These are phyloP conservation scores for Sinocyclocheilus maitianheensis DNA, from an alignment of 2,113 vertebrate genomes.

Conservation along the genomic window DNA sequence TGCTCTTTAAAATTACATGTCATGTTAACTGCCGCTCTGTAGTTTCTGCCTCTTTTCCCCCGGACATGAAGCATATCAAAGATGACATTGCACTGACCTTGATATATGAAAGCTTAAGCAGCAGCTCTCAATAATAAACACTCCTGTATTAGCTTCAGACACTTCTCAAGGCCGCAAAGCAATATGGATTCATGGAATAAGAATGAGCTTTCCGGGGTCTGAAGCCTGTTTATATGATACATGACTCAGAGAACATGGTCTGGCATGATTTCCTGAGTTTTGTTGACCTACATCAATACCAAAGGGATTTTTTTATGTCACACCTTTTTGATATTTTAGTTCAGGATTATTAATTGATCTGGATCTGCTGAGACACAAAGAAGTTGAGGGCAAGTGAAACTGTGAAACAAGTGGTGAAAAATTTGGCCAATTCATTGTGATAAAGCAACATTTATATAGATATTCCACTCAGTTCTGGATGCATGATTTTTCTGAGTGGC, in stretches of 20 bases:
- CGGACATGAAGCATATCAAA: slow-evolving; percentile 22
- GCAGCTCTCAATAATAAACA: slow-evolving; percentile 37
- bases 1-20: neutral
- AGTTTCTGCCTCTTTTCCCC: neutral
- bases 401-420: too few species aligned
- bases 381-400: neutral
- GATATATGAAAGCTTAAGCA: slow-evolving; percentile 38
- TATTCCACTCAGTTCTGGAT: neutral
- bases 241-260: neutral
- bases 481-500: neutral
- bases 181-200: slow-evolving; percentile 13
- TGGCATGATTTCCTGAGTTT: neutral
- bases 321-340: neutral
- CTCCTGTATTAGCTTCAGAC: slow-evolving; percentile 21
- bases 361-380: neutral
- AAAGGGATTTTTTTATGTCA: neutral
- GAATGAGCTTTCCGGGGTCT: neutral
- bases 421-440: neutral
- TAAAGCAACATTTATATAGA: neutral
- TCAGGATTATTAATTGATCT: neutral
- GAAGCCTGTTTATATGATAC: slow-evolving; percentile 19
- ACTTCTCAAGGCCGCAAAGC: slow-evolving; percentile 34
- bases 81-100: slow-evolving; percentile 10
- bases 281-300: slow-evolving; percentile 1
- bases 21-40: neutral